Evolutionary conservation across 2,113 vertebrate species (phyloP), one percentile per base, ranked within the genome.

Genomic region (Passer domesticus): DNA sequence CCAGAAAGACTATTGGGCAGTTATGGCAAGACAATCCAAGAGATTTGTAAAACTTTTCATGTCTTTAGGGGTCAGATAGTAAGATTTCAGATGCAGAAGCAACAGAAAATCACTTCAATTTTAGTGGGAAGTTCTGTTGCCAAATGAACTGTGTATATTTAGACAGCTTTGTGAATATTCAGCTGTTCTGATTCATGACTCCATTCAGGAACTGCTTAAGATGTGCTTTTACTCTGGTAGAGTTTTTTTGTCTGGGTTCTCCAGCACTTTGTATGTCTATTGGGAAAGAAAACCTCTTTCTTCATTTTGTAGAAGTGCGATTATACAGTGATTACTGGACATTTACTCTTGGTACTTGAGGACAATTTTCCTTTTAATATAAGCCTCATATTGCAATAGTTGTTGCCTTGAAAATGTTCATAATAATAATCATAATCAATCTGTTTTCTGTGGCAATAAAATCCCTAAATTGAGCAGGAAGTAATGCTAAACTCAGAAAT

Each of bases 371-470:
- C 49, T 94, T 92, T 88, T 64, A 86, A 41, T 72, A 28, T 72
- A 83, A 93, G 39, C 52, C 56, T 28, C 83, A 69, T 90, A 96
- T 68, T 89, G 37, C 80, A 31, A 41, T 87, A 81, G 77, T 86
- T 95, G 83, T 94, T 90, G 73, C 80, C 66, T 88, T 94, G 75
- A 31, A 89, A 88, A 93, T 76, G 28, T 78, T 89, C 69, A 83
- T 95, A 90, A 89, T 92, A 92, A 89, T 92, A 69, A 90, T 93
- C 39, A 82, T 89, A 95, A 95, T 95, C 64, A 73, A 56, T 96
- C 83, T 95, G 79, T 64, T 88, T 95, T 92, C 85, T 92, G 37
- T 93, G 86, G 56, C 92, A 93, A 69, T 94, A 75, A 90, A 94
- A 93, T 68, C 60, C 49, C n/a, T 90, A 95, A 89, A 94, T 6